Evolutionary conservation across 1,140 invertebrate species (phyloP).

Genomic region (silkworm (Bombyx mori)): ASM3026992v2 NC_085116.1:10751501-10752000

Average conservation of each 20-base stretch:
- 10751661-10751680: too few relatives aligned
- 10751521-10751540: conserved; percentile 62
- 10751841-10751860: neutral
- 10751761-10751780: too few relatives aligned
- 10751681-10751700: neutral
- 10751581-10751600: conserved; percentile 43
- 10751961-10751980: conserved; percentile 23
- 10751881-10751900: neutral
- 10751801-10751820: too few relatives aligned
- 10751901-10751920: neutral
- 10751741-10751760: too few relatives aligned
- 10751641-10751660: conserved; percentile 13
- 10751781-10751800: too few relatives aligned
- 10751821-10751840: too few relatives aligned
- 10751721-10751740: too few relatives aligned
- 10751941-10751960: conserved; percentile 18
- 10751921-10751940: conserved; percentile 7
- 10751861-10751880: neutral
- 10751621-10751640: conserved; percentile 60
- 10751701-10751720: too few relatives aligned
- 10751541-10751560: conserved; percentile 66
- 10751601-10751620: conserved; percentile 51
- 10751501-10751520: conserved; percentile 28
- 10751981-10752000: conserved; percentile 19
- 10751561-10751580: conserved; percentile 37